A percentile compares a stretch with the other conserved stretches of the same genome.
Evolutionary conservation across 2,888 invertebrate genomes (phyloP).

Genomic region (Acrobasis suavella): DNA sequence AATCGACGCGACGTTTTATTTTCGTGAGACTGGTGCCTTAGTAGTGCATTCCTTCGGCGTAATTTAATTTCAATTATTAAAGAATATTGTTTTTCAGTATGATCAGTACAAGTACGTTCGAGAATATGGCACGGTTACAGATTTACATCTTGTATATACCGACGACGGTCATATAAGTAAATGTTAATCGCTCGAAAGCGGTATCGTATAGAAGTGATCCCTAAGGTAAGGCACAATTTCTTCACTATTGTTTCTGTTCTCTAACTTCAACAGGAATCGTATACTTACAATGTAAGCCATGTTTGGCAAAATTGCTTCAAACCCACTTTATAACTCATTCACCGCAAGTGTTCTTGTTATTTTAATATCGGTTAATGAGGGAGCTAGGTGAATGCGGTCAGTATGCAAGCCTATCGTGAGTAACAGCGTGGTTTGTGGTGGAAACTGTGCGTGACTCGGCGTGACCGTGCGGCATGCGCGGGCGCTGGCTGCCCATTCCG

Average conservation of each 20-base stretch:
- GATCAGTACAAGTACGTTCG: no score
- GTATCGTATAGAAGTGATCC: no score
- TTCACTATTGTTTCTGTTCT: no score
- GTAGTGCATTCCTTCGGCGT: slow-evolving; percentile 60
- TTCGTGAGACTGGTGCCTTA: slow-evolving; percentile 66
- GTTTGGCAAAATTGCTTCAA: not conserved
- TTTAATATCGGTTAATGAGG: slow-evolving; percentile 66
- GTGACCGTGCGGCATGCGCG: slow-evolving; percentile 27
- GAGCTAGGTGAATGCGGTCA: slow-evolving; percentile 62
- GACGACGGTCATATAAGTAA: no score
- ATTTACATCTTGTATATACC: no score
- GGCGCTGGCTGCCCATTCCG: slow-evolving; percentile 31
- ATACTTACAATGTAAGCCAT: not conserved
- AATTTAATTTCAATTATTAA: slow-evolving; percentile 59
- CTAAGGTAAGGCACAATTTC: no score
- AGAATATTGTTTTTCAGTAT: slow-evolving; percentile 59
- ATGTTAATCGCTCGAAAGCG: no score
- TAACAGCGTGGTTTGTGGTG: slow-evolving; percentile 63
- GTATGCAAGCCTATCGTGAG: slow-evolving; percentile 55
- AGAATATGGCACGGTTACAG: no score
- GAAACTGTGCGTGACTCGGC: slow-evolving; percentile 56
- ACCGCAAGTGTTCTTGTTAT: slow-evolving; percentile 59
- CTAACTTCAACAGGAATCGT: not conserved
- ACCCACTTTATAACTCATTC: slow-evolving; percentile 13
- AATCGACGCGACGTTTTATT: slow-evolving; percentile 73